Conservation (phyloP, 2,888 invertebrate species). For the Drosophila acutilabella region DNA sequence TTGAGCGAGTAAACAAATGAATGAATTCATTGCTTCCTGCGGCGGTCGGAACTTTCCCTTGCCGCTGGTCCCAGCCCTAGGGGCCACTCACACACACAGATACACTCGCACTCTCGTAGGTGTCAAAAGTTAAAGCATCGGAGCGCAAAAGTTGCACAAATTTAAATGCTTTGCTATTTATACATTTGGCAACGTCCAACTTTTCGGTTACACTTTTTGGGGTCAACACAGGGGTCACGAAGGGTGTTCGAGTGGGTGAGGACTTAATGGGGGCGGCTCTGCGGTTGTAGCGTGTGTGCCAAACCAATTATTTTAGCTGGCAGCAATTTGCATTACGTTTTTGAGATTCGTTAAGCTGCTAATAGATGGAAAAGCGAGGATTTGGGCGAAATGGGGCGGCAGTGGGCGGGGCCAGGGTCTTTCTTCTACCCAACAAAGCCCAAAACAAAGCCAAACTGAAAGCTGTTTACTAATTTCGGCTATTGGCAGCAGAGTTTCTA, state of each 20-base stretch:
- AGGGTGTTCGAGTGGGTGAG: neutral
- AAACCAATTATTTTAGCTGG: constrained; percentile 79
- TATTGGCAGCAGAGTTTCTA: constrained; percentile 6
- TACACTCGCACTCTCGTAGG: constrained; percentile 43
- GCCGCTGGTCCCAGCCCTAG: neutral
- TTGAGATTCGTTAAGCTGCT: constrained; percentile 49
- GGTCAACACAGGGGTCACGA: neutral
- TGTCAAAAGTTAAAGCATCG: constrained; percentile 79
- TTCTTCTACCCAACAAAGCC: neutral
- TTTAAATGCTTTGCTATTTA: constrained; percentile 70
- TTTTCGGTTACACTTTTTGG: constrained; percentile 14
- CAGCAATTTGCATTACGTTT: constrained; percentile 73
- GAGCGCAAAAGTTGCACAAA: constrained; percentile 78
- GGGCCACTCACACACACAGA: constrained; percentile 4
- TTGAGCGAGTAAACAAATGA: constrained; percentile 81
- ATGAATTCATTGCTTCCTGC: constrained; percentile 80
- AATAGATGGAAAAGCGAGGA: constrained; percentile 43
- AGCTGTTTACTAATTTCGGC: constrained; percentile 5
- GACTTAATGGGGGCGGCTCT: neutral
- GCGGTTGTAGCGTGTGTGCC: constrained; percentile 61
- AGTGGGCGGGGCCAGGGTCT: neutral
- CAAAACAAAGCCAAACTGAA: neutral
- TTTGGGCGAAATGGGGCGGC: neutral
- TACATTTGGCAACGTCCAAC: constrained; percentile 22
- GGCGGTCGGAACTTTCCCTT: constrained; percentile 17